These are phyloP conservation scores for Oreotragus oreotragus DNA, from an alignment of 2,113 vertebrate species.

Conservation along the genomic window DNA sequence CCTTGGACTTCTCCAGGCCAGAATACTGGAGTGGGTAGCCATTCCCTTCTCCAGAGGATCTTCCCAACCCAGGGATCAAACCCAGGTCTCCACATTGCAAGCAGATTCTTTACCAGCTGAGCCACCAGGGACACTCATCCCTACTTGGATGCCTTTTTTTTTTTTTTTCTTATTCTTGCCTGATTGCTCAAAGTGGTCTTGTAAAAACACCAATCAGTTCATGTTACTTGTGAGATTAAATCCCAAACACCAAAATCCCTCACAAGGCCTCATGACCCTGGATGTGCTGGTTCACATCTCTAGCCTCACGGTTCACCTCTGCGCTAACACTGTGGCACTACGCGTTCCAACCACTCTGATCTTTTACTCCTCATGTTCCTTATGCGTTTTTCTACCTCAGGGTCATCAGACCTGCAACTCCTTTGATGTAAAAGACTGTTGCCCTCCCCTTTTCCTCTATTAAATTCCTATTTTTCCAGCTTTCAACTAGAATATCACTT, in stretches of 20 bases:
- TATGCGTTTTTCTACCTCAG: not conserved
- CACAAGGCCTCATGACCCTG: not conserved
- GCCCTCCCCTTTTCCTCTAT: not conserved
- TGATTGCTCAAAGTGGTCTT: not conserved
- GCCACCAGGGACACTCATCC: not conserved
- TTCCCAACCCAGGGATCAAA: not conserved
- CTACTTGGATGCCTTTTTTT: not conserved
- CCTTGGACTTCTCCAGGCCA: not conserved
- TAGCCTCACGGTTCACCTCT: not conserved
- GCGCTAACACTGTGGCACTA: not conserved
- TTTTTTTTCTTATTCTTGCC: not conserved
- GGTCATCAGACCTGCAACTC: not conserved
- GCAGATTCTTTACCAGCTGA: not conserved
- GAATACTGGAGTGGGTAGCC: not conserved
- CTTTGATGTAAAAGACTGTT: not conserved
- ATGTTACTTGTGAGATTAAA: not conserved
- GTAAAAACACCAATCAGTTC: not conserved
- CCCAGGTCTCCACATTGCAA: not conserved
- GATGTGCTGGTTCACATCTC: not conserved
- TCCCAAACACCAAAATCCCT: not conserved
- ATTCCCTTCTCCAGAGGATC: not conserved
- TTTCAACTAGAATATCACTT: not conserved
- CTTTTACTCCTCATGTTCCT: not conserved
- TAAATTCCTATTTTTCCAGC: not conserved
- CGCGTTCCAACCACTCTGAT: not conserved